Evolutionary conservation across 2,888 invertebrate genomes (phyloP).

Genomic region (Heliconius cydno): DNA sequence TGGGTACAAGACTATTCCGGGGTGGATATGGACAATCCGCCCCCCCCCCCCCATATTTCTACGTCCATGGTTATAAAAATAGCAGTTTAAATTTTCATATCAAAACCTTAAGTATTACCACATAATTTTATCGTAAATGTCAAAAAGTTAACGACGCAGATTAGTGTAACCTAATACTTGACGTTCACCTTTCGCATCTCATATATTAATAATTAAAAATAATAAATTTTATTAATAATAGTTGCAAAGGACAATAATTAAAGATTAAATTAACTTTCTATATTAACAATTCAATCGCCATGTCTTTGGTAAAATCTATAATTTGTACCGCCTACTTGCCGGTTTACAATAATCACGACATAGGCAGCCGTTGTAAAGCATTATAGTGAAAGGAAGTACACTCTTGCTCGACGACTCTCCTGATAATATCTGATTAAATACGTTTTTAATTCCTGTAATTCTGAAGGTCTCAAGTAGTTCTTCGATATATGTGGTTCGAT

Average conservation of each 20-base stretch:
- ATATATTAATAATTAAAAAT: background rate
- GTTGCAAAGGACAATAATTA: slow-evolving; percentile 21
- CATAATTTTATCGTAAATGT: background rate
- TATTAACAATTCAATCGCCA: slow-evolving; percentile 30
- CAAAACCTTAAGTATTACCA: too few relatives aligned
- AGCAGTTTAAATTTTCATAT: too few relatives aligned
- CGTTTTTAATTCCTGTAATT: slow-evolving; percentile 48
- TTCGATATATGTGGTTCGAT: too few relatives aligned
- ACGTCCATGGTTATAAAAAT: too few relatives aligned
- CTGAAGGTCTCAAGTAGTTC: slow-evolving; percentile 23
- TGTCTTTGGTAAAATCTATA: slow-evolving; percentile 44
- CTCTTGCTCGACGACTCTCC: slow-evolving; percentile 52
- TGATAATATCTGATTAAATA: slow-evolving; percentile 55
- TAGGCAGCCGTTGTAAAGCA: slow-evolving; percentile 51
- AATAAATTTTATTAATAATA: slow-evolving; percentile 5
- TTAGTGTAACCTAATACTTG: background rate
- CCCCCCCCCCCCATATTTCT: too few relatives aligned
- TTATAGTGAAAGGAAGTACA: slow-evolving; percentile 64
- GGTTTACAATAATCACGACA: slow-evolving; percentile 45
- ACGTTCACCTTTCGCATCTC: background rate
- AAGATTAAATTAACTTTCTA: slow-evolving; percentile 41
- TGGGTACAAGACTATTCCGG: too few relatives aligned
- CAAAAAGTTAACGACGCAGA: background rate
- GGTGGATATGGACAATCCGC: too few relatives aligned
- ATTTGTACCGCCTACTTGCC: slow-evolving; percentile 39